Percentiles rank a stretch among this genome's conserved stretches.
These are phyloP conservation scores for Chromobotia macracanthus DNA, from an alignment of 2,797 vertebrate species.

Conservation along the genomic window DNA sequence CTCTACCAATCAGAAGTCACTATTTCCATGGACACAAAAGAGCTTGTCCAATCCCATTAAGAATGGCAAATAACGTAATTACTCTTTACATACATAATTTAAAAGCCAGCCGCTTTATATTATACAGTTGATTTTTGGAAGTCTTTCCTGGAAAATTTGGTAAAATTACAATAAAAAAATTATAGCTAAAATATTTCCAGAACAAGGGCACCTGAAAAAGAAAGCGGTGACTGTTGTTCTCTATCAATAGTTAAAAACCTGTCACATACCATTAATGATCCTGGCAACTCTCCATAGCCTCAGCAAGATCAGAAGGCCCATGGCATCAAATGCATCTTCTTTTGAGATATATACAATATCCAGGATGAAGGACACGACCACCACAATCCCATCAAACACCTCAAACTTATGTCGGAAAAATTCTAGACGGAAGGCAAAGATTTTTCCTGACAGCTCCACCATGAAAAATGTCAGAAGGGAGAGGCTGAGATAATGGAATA, in stretches of 20 bases:
- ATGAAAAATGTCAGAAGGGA: constrained; percentile 89
- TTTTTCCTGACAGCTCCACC: constrained; percentile 86
- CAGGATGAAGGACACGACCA: constrained; percentile 88
- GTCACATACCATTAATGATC: constrained; percentile 87
- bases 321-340: constrained; percentile 84
- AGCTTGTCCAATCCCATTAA: neutral
- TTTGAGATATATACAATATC: constrained; percentile 84
- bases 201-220: no score
- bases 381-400: constrained; percentile 87
- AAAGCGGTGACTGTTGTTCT: neutral
- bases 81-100: neutral
- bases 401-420: constrained; percentile 97
- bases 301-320: constrained; percentile 90
- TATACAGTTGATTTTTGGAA: neutral
- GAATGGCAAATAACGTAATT: neutral
- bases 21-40: no score
- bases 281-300: constrained; percentile 94
- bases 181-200: no score
- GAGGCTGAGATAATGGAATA: constrained; percentile 92
- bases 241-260: neutral
- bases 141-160: neutral
- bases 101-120: neutral
- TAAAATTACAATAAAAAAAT: neutral
- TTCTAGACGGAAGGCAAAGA: constrained; percentile 86
- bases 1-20: no score